These are phyloP conservation scores for Vulpes lagopus DNA, from an alignment of 2,113 vertebrate genomes.

Conservation along the genomic window DNA sequence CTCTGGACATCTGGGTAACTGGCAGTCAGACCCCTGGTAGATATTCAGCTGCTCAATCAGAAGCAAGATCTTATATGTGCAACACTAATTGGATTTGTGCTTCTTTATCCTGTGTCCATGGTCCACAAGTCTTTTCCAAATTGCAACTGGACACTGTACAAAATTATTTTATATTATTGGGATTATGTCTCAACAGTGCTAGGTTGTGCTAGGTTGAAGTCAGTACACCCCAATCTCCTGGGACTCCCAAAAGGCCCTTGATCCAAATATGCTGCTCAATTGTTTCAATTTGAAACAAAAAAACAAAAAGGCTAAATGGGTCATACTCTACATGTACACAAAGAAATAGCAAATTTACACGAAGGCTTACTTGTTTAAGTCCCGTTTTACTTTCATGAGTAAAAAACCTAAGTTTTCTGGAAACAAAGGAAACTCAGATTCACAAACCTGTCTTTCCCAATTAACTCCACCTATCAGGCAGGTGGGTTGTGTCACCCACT, in stretches of 20 bases:
- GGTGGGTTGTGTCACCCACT: conserved; percentile 67
- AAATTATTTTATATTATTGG: background rate
- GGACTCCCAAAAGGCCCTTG: background rate
- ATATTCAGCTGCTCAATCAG: background rate
- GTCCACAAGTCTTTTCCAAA: background rate
- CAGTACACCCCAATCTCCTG: background rate
- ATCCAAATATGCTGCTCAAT: background rate
- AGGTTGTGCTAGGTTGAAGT: background rate
- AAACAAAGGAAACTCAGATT: conserved; percentile 80
- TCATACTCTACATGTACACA: background rate
- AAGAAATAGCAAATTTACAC: conserved; percentile 12
- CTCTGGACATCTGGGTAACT: background rate
- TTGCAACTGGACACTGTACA: background rate
- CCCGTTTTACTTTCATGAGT: conserved; percentile 26
- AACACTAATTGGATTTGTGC: background rate
- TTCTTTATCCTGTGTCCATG: background rate
- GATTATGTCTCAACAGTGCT: background rate
- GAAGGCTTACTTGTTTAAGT: conserved; percentile 7
- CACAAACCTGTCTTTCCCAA: conserved; percentile 80
- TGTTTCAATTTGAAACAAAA: background rate
- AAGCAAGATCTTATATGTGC: background rate
- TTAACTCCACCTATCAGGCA: conserved; percentile 83
- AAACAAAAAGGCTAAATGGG: background rate
- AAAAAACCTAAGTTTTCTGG: conserved; percentile 59
- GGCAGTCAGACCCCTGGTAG: background rate